Percentiles rank a stretch among this genome's conserved stretches.
These are phyloP conservation scores for Conchocele bisecta DNA, from an alignment of 2,888 invertebrate genomes.

Conservation along the genomic window DNA sequence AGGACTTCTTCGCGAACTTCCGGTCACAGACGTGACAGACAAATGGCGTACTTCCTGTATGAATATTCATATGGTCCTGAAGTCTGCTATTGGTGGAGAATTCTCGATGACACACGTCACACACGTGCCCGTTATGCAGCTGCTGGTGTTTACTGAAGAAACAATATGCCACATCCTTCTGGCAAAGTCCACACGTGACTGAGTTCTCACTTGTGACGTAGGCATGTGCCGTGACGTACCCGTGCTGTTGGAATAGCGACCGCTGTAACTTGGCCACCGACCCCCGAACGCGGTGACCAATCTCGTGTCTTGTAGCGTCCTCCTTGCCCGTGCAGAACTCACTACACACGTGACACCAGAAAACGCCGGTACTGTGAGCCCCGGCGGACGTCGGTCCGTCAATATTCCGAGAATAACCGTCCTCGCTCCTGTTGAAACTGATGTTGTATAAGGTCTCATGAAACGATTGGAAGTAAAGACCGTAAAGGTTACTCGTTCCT, in stretches of 20 bases:
- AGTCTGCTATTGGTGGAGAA: slow-evolving; percentile 53
- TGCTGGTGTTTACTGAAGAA: slow-evolving; percentile 55
- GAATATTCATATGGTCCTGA: slow-evolving; percentile 51
- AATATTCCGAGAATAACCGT: no score
- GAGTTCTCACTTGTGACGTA: slow-evolving; percentile 25
- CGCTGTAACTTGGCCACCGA: slow-evolving; percentile 29
- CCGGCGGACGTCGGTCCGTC: no score
- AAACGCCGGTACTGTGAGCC: no score
- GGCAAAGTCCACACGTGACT: slow-evolving; percentile 49
- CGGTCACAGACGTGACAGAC: slow-evolving; percentile 44
- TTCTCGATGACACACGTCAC: slow-evolving; percentile 41
- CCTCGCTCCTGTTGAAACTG: no score
- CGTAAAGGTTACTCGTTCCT: no score
- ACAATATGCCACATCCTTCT: slow-evolving; percentile 45
- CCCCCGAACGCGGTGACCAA: slow-evolving; percentile 21
- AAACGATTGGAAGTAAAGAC: no score
- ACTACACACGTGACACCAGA: slow-evolving; percentile 57
- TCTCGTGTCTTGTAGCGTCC: slow-evolving; percentile 42
- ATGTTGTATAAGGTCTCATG: no score
- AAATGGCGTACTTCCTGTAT: slow-evolving; percentile 41
- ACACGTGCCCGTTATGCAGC: slow-evolving; percentile 53
- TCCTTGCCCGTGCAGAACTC: slow-evolving; percentile 28
- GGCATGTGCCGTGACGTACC: slow-evolving; percentile 38
- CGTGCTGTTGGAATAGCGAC: slow-evolving; percentile 23
- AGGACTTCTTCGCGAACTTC: slow-evolving; percentile 48